Evolutionary conservation across 2,113 vertebrate species (phyloP).

Genomic region (Sylvilagus bachmani): DNA sequence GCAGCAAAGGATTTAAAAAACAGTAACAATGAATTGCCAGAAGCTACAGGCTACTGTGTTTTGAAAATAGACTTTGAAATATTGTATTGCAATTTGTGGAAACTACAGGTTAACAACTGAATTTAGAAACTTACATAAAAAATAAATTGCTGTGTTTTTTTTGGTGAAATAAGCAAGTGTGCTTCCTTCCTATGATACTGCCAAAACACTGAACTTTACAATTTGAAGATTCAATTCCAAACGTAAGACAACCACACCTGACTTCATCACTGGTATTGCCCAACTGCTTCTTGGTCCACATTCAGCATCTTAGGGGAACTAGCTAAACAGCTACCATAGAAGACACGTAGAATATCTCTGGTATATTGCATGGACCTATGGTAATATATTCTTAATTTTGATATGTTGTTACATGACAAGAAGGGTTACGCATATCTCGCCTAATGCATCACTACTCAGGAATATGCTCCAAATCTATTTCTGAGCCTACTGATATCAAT

Average conservation of each 20-base stretch:
- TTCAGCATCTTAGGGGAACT: neutral
- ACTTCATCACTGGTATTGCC: neutral
- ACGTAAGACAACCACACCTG: slow-evolving; percentile 8
- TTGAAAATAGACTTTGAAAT: slow-evolving; percentile 68
- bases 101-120: slow-evolving; percentile 57
- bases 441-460: slow-evolving; percentile 8
- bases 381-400: slow-evolving; percentile 16
- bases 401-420: slow-evolving; percentile 13
- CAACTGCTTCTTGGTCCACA: slow-evolving; percentile 25
- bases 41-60: slow-evolving; percentile 65
- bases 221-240: slow-evolving; percentile 62
- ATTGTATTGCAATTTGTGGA: slow-evolving; percentile 37
- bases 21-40: slow-evolving; percentile 84
- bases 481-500: neutral
- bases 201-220: slow-evolving; percentile 30
- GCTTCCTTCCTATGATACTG: slow-evolving; percentile 1
- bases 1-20: slow-evolving; percentile 88
- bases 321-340: neutral
- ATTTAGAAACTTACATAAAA: slow-evolving; percentile 38
- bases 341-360: neutral
- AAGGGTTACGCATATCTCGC: neutral
- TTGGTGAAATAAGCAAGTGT: slow-evolving; percentile 15
- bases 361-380: neutral
- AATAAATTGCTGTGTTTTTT: neutral
- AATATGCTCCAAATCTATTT: slow-evolving; percentile 43